These are phyloP conservation scores for Amphiprion ocellaris DNA, from an alignment of 2,113 vertebrate species.

Conservation along the genomic window DNA sequence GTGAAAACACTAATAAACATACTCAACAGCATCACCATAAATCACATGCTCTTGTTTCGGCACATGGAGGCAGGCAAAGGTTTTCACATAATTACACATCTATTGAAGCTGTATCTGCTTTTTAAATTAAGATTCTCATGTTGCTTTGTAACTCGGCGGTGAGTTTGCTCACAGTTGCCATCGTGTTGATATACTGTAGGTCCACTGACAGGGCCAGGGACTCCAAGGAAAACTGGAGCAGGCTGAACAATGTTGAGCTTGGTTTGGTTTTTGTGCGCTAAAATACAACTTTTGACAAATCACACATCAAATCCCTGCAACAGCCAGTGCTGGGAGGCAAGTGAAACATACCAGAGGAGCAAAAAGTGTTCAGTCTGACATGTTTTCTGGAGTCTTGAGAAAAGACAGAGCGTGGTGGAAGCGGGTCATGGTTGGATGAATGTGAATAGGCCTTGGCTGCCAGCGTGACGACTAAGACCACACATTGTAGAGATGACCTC, in stretches of 20 bases:
- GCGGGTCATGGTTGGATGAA: constrained; percentile 73
- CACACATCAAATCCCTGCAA: constrained; percentile 39
- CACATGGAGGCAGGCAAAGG: background rate
- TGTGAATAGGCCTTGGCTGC: constrained; percentile 68
- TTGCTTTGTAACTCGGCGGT: background rate
- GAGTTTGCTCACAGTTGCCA: background rate
- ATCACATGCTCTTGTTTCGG: constrained; percentile 4
- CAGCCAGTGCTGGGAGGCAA: constrained; percentile 44
- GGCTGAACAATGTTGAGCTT: constrained; percentile 34
- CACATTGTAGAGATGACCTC: constrained; percentile 71
- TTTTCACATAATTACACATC: background rate
- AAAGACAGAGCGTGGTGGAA: constrained; percentile 76
- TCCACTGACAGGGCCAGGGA: constrained; percentile 6
- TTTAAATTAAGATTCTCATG: background rate
- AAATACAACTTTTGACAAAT: constrained; percentile 68
- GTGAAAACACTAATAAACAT: constrained; percentile 45
- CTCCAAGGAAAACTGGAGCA: constrained; percentile 33
- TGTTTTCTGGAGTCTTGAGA: constrained; percentile 70
- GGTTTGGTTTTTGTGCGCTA: constrained; percentile 36
- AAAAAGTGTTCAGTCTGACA: constrained; percentile 70
- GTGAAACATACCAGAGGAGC: constrained; percentile 72
- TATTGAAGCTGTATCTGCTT: background rate
- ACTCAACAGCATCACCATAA: constrained; percentile 19
- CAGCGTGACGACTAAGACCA: constrained; percentile 74
- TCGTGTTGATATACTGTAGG: background rate